phyloP scores from a whole-genome alignment of 1,140 invertebrate species.

The Aphelinus certus region DNA sequence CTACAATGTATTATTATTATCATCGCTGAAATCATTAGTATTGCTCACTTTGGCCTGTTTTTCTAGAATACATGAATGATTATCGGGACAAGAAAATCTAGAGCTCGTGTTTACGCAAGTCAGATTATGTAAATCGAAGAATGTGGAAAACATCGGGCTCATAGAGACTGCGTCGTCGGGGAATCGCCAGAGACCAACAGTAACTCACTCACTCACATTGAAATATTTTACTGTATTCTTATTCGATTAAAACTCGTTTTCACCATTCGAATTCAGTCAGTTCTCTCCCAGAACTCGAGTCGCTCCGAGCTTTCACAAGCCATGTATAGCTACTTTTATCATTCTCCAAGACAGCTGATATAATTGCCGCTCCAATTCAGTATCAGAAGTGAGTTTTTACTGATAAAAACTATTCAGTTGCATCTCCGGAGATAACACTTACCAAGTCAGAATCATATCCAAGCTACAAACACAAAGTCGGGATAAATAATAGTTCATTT shows the following conservation, averaged over 20 bases:
- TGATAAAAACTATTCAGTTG: too few species aligned
- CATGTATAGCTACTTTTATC: neutral
- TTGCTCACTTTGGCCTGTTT: neutral
- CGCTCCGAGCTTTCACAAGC: neutral
- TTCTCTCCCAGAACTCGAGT: too few species aligned
- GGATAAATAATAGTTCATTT: too few species aligned
- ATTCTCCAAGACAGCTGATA: too few species aligned
- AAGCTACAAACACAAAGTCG: too few species aligned
- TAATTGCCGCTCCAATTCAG: too few species aligned
- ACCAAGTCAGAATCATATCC: too few species aligned
- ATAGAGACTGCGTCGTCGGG: neutral
- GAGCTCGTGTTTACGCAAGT: slow-evolving; percentile 8
- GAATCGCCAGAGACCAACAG: neutral
- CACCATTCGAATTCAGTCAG: too few species aligned
- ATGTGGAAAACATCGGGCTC: slow-evolving; percentile 24
- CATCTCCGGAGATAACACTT: too few species aligned
- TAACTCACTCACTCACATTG: neutral
- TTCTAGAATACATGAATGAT: slow-evolving; percentile 2
- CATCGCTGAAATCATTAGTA: neutral
- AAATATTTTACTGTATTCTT: neutral
- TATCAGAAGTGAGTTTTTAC: too few species aligned
- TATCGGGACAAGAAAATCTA: neutral
- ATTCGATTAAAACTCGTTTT: slow-evolving; percentile 2
- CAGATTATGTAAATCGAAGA: slow-evolving; percentile 14
- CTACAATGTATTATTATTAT: too few species aligned